Evolutionary conservation across 2,797 vertebrate genomes (phyloP).

Genomic region (Serranus cabrilla): DNA sequence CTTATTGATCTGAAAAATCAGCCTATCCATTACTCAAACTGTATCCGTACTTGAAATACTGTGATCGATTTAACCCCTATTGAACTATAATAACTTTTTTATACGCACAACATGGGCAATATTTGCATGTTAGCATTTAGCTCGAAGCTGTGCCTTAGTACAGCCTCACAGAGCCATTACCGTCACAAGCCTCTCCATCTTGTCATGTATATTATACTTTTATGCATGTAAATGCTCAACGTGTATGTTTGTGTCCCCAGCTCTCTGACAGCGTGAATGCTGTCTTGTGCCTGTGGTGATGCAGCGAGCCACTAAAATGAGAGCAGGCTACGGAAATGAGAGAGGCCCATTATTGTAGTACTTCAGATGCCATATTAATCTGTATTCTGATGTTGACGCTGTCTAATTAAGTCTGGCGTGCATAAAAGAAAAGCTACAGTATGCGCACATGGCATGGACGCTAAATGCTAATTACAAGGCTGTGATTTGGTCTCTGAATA

Average conservation of each 20-base stretch:
- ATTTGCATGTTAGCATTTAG: background rate
- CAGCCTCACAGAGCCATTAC: background rate
- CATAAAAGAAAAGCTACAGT: slow-evolving; percentile 57
- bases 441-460: slow-evolving; percentile 45
- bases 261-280: slow-evolving; percentile 14
- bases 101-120: too few species aligned
- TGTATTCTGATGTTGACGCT: slow-evolving; percentile 58
- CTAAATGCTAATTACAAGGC: slow-evolving; percentile 71
- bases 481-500: slow-evolving; percentile 63
- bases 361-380: slow-evolving; percentile 70
- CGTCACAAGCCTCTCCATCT: too few species aligned
- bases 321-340: slow-evolving; percentile 55
- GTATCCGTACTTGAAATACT: too few species aligned
- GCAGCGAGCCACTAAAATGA: slow-evolving; percentile 34
- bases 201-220: background rate
- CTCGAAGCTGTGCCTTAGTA: background rate
- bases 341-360: slow-evolving; percentile 50
- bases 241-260: background rate
- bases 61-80: too few species aligned
- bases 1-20: too few species aligned
- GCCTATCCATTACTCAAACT: too few species aligned
- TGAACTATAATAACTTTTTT: too few species aligned
- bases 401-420: slow-evolving; percentile 74
- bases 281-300: slow-evolving; percentile 33
- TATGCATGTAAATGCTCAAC: slow-evolving; percentile 1